Evolutionary conservation across 2,888 invertebrate genomes (phyloP), one percentile per base, ranked within the genome.

Genomic region (Heliothis peltigera): DNA sequence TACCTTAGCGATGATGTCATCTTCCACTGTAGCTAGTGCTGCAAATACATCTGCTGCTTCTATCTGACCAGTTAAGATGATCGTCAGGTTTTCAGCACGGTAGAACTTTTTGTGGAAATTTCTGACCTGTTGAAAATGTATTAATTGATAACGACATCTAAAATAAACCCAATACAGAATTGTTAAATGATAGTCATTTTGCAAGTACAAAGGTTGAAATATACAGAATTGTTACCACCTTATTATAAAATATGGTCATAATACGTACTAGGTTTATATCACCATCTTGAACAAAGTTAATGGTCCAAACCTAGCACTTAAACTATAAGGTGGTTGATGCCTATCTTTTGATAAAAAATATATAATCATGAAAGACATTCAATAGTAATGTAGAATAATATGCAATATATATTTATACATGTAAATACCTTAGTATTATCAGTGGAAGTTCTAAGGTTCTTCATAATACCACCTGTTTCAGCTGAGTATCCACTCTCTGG

Each of bases 61-160:
- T 18, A 98, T 97, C 91, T 97, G 97, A 0, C 98, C 98, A 15
- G 97, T 97, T 56, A 98, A 96, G 58, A 98, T 97, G 3, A 98
- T 93, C 68, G 97, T 97, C 64, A 98, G 92, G 89, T 99, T 99
- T 90, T 98, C 98, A 1, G 98, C 97, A 21, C 98, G 95, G 90
- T 99, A 99, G 91, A 98, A 98, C 69, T 97, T 96, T 80, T 97
- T 96, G 88, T 99, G 98, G 87, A 97, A 99, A 15, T 96, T 94
- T 77, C 96, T 96, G 6, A 98, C 97, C 97, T 97, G 83, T 66
- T 91, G 73, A 25, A 61, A 60, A 4, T 53, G n/a, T n/a, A 5
- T 25, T 44, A 25, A 25, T 28, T 25, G 8, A 25, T 25, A 25
- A 6, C 8, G 8, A 10, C 8, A 10, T 8, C 28, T 28, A 28